These are phyloP conservation scores for Agriopis leucophaearia DNA, from an alignment of 2,888 invertebrate genomes.

Conservation along the genomic window DNA sequence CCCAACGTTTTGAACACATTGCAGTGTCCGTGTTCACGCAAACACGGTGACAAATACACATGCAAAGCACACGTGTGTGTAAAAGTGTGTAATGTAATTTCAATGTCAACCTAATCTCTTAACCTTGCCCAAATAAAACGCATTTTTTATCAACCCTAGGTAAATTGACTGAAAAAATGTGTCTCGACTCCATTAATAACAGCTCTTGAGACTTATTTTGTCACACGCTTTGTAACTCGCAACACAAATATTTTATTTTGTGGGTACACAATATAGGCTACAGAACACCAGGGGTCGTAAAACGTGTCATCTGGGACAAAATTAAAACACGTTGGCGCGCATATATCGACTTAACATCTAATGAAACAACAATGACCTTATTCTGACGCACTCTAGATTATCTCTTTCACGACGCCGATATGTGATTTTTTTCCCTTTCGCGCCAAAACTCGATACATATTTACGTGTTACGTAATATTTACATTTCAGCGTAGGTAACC, in stretches of 20 bases:
- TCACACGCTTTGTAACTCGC: conserved; percentile 26
- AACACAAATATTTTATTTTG: conserved; percentile 36
- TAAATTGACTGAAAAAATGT: not conserved
- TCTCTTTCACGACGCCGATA: not conserved
- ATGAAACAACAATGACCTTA: conserved; percentile 24
- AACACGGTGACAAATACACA: no score
- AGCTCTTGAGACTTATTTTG: conserved; percentile 6
- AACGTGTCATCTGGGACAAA: conserved; percentile 47
- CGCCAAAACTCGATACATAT: not conserved
- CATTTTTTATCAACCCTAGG: not conserved
- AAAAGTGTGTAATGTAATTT: no score
- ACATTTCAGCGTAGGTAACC: no score
- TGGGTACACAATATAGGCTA: conserved; percentile 21
- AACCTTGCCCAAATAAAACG: not conserved
- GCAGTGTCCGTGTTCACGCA: no score
- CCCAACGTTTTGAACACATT: no score
- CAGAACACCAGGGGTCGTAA: conserved; percentile 44
- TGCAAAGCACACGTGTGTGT: no score
- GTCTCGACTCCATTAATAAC: conserved; percentile 2
- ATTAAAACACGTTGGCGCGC: conserved; percentile 48
- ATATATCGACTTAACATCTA: conserved; percentile 38
- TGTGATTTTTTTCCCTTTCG: no score
- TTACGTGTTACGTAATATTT: no score
- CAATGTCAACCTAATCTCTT: not conserved
- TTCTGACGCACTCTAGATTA: not conserved